Evolutionary conservation across 2,797 vertebrate species (phyloP).

Genomic region (Botia kubotai): DNA sequence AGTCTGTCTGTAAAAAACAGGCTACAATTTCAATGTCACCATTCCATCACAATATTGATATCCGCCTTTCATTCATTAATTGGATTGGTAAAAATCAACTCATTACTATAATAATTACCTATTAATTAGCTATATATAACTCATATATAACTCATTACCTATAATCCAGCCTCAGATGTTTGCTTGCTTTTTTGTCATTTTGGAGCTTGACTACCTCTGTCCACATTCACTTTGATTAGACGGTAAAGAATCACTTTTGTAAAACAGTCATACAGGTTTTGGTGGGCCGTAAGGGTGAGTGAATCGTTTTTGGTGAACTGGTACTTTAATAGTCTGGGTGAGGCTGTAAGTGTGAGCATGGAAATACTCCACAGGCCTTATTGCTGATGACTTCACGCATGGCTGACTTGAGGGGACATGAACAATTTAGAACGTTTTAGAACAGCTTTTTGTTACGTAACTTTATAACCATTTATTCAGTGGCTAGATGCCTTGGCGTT

Average conservation of each 20-base stretch:
- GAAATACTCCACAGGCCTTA: constrained; percentile 43
- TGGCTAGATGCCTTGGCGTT: not conserved
- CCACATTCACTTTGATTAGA: not conserved
- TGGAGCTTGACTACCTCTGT: not conserved
- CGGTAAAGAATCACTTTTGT: not conserved
- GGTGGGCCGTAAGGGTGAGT: not conserved
- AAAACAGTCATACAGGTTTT: not conserved
- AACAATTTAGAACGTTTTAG: constrained; percentile 44
- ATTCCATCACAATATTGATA: not conserved
- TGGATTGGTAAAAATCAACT: not conserved
- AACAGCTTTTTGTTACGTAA: constrained; percentile 42
- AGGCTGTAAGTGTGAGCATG: constrained; percentile 28
- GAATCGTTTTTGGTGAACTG: not conserved
- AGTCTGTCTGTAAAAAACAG: not conserved
- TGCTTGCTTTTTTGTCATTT: not conserved
- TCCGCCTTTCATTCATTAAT: not conserved
- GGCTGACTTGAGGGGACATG: constrained; percentile 30
- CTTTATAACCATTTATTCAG: not conserved
- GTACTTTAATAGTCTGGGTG: constrained; percentile 5
- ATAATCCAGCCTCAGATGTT: not conserved
- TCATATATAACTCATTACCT: not conserved
- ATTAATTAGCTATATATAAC: too few relatives aligned
- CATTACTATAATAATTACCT: too few relatives aligned
- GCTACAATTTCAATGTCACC: not conserved
- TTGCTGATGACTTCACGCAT: constrained; percentile 36